Conservation (phyloP, 2,888 invertebrate species). For the Tiliacea citrago region DNA sequence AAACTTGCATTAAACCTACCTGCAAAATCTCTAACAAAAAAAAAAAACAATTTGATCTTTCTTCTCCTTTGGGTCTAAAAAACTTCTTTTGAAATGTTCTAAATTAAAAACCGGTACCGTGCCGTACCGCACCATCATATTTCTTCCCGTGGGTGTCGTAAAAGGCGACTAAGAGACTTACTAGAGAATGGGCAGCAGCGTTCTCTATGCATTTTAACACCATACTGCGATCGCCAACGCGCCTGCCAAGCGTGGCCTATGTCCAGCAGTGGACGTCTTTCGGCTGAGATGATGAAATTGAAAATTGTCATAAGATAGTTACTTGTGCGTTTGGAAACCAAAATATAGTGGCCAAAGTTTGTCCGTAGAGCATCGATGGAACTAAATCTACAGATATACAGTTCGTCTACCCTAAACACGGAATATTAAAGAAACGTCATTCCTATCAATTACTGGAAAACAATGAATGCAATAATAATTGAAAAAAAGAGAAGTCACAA, state of each 20-base stretch:
- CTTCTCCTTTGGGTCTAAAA: neutral
- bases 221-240: too few species aligned
- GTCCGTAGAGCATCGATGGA: neutral
- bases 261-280: too few species aligned
- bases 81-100: neutral
- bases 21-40: neutral
- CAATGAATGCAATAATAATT: neutral
- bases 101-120: too few species aligned
- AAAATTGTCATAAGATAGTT: neutral
- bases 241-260: too few species aligned
- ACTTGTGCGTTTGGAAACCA: neutral
- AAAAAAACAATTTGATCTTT: neutral
- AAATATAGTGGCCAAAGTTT: constrained; percentile 10
- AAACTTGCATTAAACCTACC: neutral
- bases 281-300: too few species aligned
- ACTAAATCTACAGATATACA: neutral
- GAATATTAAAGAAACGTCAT: neutral
- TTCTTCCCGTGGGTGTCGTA: too few species aligned
- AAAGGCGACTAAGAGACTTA: too few species aligned
- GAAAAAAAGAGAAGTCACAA: too few species aligned
- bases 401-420: neutral
- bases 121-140: too few species aligned
- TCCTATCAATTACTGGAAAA: neutral
- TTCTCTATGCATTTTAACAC: too few species aligned
- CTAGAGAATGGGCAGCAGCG: too few species aligned